Percentiles rank a stretch among this genome's conserved stretches.
phyloP scores from a whole-genome alignment of 2,113 vertebrate genomes.

The Parotia lawesii region DNA sequence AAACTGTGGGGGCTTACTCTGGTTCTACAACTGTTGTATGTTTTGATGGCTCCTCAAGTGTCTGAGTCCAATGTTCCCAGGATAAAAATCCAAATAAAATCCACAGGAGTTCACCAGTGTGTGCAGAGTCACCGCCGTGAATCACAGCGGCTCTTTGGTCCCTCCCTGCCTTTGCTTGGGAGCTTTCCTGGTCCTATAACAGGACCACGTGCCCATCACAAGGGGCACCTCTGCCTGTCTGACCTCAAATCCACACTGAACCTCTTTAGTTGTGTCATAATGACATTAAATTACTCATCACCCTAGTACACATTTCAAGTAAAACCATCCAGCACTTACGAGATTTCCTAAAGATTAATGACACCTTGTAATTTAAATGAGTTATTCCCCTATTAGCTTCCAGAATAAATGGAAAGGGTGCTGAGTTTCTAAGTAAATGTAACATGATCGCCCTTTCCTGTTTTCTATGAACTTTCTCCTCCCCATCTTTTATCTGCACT shows the following conservation, averaged over 20 bases:
- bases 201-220: rapidly evolving
- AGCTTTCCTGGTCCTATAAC: neutral
- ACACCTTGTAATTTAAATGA: neutral
- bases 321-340: neutral
- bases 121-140: neutral
- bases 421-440: slow-evolving; percentile 19
- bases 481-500: slow-evolving; percentile 21
- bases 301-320: neutral
- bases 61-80: rapidly evolving
- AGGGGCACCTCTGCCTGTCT: neutral
- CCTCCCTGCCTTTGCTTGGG: neutral
- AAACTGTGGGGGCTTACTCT: neutral
- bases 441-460: slow-evolving; percentile 17
- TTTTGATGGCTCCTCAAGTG: neutral
- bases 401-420: slow-evolving; percentile 22
- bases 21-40: neutral
- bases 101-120: neutral
- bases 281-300: neutral
- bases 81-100: neutral
- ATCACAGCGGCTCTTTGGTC: rapidly evolving
- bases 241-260: neutral
- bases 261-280: neutral
- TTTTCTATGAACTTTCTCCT: slow-evolving; percentile 64
- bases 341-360: neutral
- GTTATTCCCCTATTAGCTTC: neutral